These are phyloP conservation scores for Philaethria dido DNA, from an alignment of 2,888 invertebrate genomes.

Conservation along the genomic window DNA sequence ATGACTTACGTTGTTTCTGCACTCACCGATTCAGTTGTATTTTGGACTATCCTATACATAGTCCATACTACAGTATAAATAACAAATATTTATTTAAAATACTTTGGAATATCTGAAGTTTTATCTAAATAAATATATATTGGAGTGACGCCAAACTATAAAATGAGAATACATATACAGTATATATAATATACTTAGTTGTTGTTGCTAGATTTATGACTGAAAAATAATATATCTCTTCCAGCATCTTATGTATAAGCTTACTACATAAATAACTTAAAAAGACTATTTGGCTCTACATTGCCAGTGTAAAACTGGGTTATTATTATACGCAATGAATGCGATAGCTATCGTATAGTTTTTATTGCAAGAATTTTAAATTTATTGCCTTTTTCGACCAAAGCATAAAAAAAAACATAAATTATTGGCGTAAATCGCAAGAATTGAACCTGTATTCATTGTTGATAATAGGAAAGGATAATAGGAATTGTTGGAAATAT, in stretches of 20 bases:
- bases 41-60: too few relatives aligned
- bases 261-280: conserved; percentile 11
- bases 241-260: conserved; percentile 24
- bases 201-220: conserved; percentile 33
- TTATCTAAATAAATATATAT: conserved; percentile 34
- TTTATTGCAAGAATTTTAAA: not conserved
- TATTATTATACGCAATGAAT: conserved; percentile 20
- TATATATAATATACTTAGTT: conserved; percentile 26
- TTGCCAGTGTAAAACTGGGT: conserved; percentile 12
- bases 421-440: too few relatives aligned
- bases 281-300: conserved; percentile 21
- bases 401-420: too few relatives aligned
- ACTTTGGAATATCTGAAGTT: not conserved
- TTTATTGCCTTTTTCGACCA: not conserved
- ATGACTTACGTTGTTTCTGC: too few relatives aligned
- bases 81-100: not conserved
- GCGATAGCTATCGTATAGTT: conserved; percentile 3
- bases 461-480: too few relatives aligned
- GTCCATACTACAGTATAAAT: not conserved
- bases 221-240: conserved; percentile 22
- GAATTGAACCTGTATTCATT: too few relatives aligned
- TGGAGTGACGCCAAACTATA: conserved; percentile 36
- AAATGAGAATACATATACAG: conserved; percentile 36
- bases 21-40: too few relatives aligned
- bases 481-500: too few relatives aligned